Percentiles rank a stretch among this genome's conserved stretches.
Conservation (phyloP, 2,888 invertebrate genomes). For the Parnassius smintheus region DNA sequence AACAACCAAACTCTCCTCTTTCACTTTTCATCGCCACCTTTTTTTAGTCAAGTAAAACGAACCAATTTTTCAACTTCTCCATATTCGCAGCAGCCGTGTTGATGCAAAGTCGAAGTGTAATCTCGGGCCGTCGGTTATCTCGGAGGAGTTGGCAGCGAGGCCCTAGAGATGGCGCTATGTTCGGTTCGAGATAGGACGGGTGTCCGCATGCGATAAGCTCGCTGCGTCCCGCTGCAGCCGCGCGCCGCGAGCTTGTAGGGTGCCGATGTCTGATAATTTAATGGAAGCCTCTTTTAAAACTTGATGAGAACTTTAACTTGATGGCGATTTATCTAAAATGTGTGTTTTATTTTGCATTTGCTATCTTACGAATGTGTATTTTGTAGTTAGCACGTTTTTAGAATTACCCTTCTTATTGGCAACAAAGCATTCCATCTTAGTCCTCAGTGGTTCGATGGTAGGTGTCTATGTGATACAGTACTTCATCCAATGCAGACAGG, state of each 20-base stretch:
- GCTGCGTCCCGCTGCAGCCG: conserved; percentile 30
- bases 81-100: background rate
- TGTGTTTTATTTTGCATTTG: too few relatives aligned
- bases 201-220: conserved; percentile 56
- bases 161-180: conserved; percentile 24
- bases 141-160: conserved; percentile 28
- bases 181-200: conserved; percentile 51
- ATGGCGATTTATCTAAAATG: too few relatives aligned
- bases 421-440: too few relatives aligned
- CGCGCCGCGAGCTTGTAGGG: conserved; percentile 21
- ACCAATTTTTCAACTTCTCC: background rate
- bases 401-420: too few relatives aligned
- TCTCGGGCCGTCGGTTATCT: conserved; percentile 10
- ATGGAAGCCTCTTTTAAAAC: background rate
- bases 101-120: conserved; percentile 6
- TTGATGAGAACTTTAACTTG: too few relatives aligned
- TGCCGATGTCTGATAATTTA: background rate
- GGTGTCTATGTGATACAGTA: too few relatives aligned
- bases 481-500: too few relatives aligned
- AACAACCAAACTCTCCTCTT: too few relatives aligned
- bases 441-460: too few relatives aligned
- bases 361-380: too few relatives aligned
- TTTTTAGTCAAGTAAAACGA: background rate
- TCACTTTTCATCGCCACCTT: too few relatives aligned
- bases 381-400: too few relatives aligned